Percentiles rank a stretch among this genome's conserved stretches.
These are phyloP conservation scores for Pseudomyrmex gracilis DNA, from an alignment of 1,140 invertebrate genomes.

Conservation along the genomic window DNA sequence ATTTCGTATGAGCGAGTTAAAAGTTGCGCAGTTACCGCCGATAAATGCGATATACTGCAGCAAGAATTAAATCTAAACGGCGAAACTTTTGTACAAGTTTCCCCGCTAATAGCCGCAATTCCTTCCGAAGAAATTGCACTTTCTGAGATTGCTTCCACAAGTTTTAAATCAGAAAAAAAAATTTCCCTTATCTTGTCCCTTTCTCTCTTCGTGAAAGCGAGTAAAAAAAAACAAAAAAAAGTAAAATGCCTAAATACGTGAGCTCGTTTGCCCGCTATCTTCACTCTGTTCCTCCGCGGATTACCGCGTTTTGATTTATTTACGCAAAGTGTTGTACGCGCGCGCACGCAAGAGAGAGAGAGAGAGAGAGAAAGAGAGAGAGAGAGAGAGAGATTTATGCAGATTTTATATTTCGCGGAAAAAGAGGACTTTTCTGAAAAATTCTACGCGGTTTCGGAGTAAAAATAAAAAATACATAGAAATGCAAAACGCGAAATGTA, in stretches of 20 bases:
- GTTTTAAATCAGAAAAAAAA: conserved; percentile 49
- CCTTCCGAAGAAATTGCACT: conserved; percentile 54
- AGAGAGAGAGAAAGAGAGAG: neutral
- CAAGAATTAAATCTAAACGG: conserved; percentile 59
- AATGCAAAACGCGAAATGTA: neutral
- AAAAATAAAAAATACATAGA: neutral
- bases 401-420: too few relatives aligned
- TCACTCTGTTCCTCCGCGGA: conserved; percentile 20
- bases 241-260: conserved; percentile 42
- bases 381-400: neutral
- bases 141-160: conserved; percentile 47
- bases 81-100: conserved; percentile 45
- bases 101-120: conserved; percentile 53
- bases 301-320: conserved; percentile 35
- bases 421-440: neutral
- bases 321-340: neutral
- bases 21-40: conserved; percentile 57
- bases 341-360: too few relatives aligned
- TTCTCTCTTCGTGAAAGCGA: neutral
- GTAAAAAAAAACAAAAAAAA: conserved; percentile 11
- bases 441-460: neutral
- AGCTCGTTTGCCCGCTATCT: conserved; percentile 39
- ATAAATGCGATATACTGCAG: conserved; percentile 54
- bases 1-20: conserved; percentile 54
- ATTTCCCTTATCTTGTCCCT: conserved; percentile 40